Evolutionary conservation across 2,888 invertebrate species (phyloP).

Genomic region (Leptogaster cylindrica): DNA sequence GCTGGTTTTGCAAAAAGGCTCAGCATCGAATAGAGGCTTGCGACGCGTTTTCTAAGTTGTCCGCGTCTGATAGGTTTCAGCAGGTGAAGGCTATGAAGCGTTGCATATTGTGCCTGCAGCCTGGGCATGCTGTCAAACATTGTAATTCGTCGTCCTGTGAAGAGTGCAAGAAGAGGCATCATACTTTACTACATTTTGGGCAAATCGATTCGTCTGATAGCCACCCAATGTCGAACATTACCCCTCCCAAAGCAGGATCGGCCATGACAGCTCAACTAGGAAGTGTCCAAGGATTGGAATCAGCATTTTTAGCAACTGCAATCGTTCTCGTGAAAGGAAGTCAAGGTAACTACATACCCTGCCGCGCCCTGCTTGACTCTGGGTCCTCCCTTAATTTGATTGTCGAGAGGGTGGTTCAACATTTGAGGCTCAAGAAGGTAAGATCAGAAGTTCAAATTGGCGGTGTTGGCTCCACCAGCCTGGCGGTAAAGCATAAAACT

Average conservation of each 20-base stretch:
- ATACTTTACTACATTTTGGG: not conserved
- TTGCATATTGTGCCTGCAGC: not conserved
- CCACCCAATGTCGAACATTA: not conserved
- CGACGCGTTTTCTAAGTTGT: not conserved
- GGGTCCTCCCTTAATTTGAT: not conserved
- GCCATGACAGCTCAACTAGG: not conserved
- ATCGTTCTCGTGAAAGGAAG: not conserved
- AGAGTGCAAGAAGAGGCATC: not conserved
- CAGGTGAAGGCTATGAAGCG: not conserved
- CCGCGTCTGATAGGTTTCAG: not conserved
- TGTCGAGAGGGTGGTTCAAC: not conserved
- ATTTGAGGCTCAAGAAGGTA: not conserved
- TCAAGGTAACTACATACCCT: not conserved
- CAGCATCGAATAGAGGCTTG: not conserved
- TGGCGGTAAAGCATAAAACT: not conserved
- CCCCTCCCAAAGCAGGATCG: not conserved
- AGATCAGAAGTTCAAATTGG: not conserved
- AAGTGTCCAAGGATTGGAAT: not conserved
- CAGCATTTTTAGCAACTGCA: not conserved
- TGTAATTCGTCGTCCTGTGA: not conserved
- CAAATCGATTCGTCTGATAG: not conserved
- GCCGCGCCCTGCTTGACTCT: not conserved
- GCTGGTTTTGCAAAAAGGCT: not conserved
- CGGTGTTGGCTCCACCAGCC: not conserved
- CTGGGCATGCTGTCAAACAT: not conserved